Evolutionary conservation across 2,113 vertebrate species (phyloP), one percentile per base, ranked within the genome.

Genomic region (Varanus salvator): DNA sequence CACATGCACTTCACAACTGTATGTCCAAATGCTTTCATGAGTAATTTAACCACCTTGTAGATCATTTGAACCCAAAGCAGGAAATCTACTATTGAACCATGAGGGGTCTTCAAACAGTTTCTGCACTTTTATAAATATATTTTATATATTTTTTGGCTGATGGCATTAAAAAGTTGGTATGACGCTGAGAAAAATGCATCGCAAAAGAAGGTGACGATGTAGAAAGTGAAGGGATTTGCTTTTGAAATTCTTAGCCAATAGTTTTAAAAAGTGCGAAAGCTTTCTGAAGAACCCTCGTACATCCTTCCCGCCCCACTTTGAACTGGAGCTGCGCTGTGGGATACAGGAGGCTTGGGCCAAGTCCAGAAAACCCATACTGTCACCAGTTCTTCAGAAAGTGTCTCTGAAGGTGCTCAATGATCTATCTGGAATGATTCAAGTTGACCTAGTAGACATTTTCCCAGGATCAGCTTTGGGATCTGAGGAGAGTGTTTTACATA

Each of bases 381-480:
- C 25, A 48, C 44, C 31, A 31, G 21, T 50, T 52, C 8, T 44
- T 84, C 38, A 6, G 38, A 25, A 77, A 15, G 19, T 52, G 77
- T 78, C 21, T 78, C 48, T 78, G 76, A 29, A 81, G n/a, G 52
- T 29, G n/a, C 84, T 77, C 57, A 74, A 29, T 3, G 12, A 27
- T 82, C 64, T 7, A 38, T 34, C 50, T 6, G 27, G 38, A 11
- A 44, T 31, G 64, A 3, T 6, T 17, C 69, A 74, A 90, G 91
- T 85, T 3, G 5, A 83, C 44, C 86, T 93, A 0, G 0, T 80
- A 78, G 71, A 64, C 93, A 29, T 19, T 68, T 54, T 50, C 54
- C 44, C 21, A 76, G n/a, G 92, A 92, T 90, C 86, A 90, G 88
- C 94, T 87, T 64, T 84, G 88, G 92, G 87, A 90, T 91, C 87